Evolutionary conservation across 1,140 invertebrate genomes (phyloP), one percentile per base, ranked within the genome.

Genomic region (Harlomillsia oculata): DNA sequence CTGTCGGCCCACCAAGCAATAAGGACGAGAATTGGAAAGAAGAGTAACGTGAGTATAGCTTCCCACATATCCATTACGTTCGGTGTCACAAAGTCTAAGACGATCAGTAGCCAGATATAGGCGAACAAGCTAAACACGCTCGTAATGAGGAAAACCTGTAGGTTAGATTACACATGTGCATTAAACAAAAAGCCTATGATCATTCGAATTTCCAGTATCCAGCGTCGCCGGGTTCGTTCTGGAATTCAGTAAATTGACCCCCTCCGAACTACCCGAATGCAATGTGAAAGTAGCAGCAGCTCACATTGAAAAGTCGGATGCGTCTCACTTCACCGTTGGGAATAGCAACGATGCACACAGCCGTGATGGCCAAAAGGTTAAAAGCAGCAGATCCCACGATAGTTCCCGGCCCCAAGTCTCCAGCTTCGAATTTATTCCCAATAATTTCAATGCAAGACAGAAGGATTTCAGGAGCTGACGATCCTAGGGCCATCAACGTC

Each of bases 341-440:
- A 20, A 82, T 73, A 16, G 70, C 67, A 5, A 78, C 60, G n/a
- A 82, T 71, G 60, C 80, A 82, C 3, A 82, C 70, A 11, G 72
- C 78, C 1, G 72, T 75, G 53, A 82, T 82, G 46, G 75, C 72
- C 26, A 82, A 67, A 21, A 82, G 69, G 66, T 82, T 82, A 68
- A 81, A 82, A 43, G 79, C 80, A 14, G 80, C 79, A 2, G 80
- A 81, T 16, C 80, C 80, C 5, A 82, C 80, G 56, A 82, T 82
- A 5, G 80, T 82, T 29, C 78, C 75, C 0, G 81, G 80, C 4
- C 81, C 81, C 0, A 82, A 63, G 13, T 73, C 72, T 4, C 78
- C 80, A 1, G 79, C 69, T 56, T 74, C 65, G 53, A 76, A 76
- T 32, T 72, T 67, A 55, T 80, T 78, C 5, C 72, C 72, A 18